Evolutionary conservation across 2,888 invertebrate genomes (phyloP), one percentile per base, ranked within the genome.

Genomic region (Timema podura): DNA sequence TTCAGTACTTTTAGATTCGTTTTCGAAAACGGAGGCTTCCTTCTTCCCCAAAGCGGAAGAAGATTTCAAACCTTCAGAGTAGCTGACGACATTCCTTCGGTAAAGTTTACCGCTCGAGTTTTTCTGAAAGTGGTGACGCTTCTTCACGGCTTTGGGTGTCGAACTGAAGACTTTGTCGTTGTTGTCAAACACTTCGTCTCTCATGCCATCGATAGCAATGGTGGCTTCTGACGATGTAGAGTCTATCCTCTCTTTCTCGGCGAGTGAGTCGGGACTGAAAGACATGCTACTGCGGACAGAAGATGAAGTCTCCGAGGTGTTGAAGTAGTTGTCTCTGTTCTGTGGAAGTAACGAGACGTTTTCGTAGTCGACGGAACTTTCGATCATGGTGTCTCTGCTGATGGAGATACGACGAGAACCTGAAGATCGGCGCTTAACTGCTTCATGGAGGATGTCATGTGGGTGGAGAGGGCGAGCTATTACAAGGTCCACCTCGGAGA

Each of bases 351-450:
- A 69, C 51, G 76, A 59, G 10, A 77, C 85, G 77, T 89, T 88
- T 76, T 90, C 90, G 75, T 89, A 89, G 81, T 90, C 90, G 2
- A 90, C 89, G 47, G 88, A 87, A 78, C 88, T 89, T 80, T 90
- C 90, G 73, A 85, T 85, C 84, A 89, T 69, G 61, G 57, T 46
- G 54, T 48, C 13, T 51, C 70, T 51, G 47, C 46, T 8, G 57
- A 16, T 71, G 48, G 71, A 74, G 64, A 71, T 75, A 80, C 80
- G 72, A 77, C 78, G 9, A 72, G 65, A 65, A 81, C 79, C 13
- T 77, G 75, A 65, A 3, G 76, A 74, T 76, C 81, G 82, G 15
- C 83, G 81, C 57, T 82, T 80, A 5, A 9, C 46, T 46, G 51
- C 44, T 11, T 8, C 11, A 3, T 30, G 30, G 30, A 30, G 30